Evolutionary conservation across 2,888 invertebrate genomes (phyloP).

Genomic region (Dysmachus trigonus): DNA sequence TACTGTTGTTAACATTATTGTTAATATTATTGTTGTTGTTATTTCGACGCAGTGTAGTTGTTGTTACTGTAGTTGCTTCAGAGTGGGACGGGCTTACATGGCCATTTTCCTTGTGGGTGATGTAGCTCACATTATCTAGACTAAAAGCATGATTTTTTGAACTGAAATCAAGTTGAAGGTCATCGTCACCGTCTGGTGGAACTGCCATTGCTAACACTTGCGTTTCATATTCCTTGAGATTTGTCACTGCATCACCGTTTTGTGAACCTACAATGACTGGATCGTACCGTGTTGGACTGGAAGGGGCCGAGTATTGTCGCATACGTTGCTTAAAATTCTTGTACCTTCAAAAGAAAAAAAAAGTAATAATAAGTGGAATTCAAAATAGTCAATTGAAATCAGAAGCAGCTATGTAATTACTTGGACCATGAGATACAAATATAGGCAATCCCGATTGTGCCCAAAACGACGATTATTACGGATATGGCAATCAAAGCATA

Average conservation of each 20-base stretch:
- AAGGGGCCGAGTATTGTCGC: slow-evolving; percentile 76
- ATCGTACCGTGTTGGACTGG: slow-evolving; percentile 73
- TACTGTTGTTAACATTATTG: slow-evolving; percentile 56
- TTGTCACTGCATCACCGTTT: slow-evolving; percentile 66
- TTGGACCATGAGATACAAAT: slow-evolving; percentile 94
- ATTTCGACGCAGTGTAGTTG: slow-evolving; percentile 68
- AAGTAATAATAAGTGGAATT: too few species aligned
- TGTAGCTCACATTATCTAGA: slow-evolving; percentile 88
- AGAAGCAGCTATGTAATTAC: slow-evolving; percentile 65
- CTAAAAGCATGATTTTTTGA: slow-evolving; percentile 88
- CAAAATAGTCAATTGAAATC: not conserved
- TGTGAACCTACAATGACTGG: slow-evolving; percentile 68
- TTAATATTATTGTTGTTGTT: slow-evolving; percentile 61
- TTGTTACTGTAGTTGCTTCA: slow-evolving; percentile 83
- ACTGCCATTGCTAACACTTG: slow-evolving; percentile 94
- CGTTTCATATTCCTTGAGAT: slow-evolving; percentile 93
- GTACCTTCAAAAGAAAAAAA: slow-evolving; percentile 69
- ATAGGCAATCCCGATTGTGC: slow-evolving; percentile 88
- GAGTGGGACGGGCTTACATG: slow-evolving; percentile 82
- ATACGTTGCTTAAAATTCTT: slow-evolving; percentile 87
- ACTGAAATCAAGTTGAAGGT: slow-evolving; percentile 86
- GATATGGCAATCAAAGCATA: slow-evolving; percentile 89
- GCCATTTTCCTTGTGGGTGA: slow-evolving; percentile 80
- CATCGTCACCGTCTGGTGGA: slow-evolving; percentile 83
- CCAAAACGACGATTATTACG: slow-evolving; percentile 86